These are phyloP conservation scores for Acanthurus leucopareius DNA, from an alignment of 2,797 vertebrate genomes.

Conservation along the genomic window DNA sequence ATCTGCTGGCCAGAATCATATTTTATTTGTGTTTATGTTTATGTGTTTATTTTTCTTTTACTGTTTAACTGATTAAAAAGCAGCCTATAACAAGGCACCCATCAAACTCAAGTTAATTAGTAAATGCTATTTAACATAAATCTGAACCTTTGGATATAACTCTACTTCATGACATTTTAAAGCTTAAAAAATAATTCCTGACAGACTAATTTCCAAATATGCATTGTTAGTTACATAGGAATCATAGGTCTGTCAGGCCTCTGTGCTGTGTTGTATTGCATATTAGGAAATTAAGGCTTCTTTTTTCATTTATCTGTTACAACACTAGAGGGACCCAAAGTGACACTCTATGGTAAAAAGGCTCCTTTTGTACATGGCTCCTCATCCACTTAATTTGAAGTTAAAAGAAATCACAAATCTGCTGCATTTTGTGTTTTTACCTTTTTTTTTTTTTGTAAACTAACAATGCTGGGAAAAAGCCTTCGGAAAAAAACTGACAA, in stretches of 20 bases:
- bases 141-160: not conserved
- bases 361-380: not conserved
- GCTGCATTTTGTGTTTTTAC: slow-evolving; percentile 1
- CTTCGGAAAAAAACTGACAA: not conserved
- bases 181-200: not conserved
- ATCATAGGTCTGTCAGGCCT: not conserved
- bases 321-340: slow-evolving; percentile 81
- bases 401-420: slow-evolving; percentile 19
- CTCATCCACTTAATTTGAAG: slow-evolving; percentile 9
- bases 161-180: not conserved
- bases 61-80: not conserved
- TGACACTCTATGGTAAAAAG: slow-evolving; percentile 17
- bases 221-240: not conserved
- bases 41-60: not conserved
- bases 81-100: not conserved
- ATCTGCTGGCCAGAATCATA: slow-evolving; percentile 45
- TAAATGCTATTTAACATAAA: not conserved
- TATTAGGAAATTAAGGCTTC: not conserved
- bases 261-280: not conserved
- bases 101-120: not conserved
- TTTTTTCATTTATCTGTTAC: slow-evolving; percentile 28
- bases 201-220: not conserved
- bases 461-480: not conserved
- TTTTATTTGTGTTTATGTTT: too few species aligned
- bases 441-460: too few species aligned